Evolutionary conservation across 23 tunicate genomes (phyloP).

Genomic region (Styela plicata): DNA sequence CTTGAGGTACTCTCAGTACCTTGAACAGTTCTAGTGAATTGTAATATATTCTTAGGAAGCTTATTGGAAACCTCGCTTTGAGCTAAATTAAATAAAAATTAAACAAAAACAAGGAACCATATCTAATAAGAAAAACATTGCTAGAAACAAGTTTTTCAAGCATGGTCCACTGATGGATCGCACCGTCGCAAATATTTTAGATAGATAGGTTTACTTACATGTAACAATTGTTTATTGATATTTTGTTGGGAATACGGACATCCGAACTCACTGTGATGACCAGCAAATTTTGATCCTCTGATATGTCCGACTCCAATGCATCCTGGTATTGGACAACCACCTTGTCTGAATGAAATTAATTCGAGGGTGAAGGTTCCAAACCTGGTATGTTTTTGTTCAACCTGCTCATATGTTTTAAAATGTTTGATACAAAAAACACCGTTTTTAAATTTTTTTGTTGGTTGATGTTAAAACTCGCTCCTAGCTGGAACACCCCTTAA

Average conservation of each 20-base stretch:
- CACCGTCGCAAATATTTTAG: not conserved
- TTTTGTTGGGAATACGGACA: conserved; percentile 71
- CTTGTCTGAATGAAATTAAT: not conserved
- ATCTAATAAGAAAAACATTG: too few relatives aligned
- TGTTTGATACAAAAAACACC: not conserved
- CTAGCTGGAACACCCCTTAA: too few relatives aligned
- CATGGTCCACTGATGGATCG: not conserved
- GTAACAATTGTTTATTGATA: not conserved
- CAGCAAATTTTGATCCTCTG: conserved; percentile 18
- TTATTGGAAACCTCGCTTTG: too few relatives aligned
- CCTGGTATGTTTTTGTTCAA: not conserved
- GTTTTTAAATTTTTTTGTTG: not conserved
- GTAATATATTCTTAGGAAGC: not conserved
- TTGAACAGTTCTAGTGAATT: not conserved
- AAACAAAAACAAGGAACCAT: not conserved
- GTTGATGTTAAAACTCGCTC: too few relatives aligned
- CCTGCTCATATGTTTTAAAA: too few relatives aligned
- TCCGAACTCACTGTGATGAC: conserved; percentile 57
- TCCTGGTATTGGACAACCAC: conserved; percentile 48
- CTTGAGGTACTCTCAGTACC: too few relatives aligned
- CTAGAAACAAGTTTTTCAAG: not conserved
- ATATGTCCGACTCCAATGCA: conserved; percentile 66
- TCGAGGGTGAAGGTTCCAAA: not conserved
- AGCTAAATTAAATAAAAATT: too few relatives aligned
- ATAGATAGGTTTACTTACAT: not conserved